Percentiles rank a stretch among this genome's conserved stretches.
Evolutionary conservation across 2,113 vertebrate species (phyloP).

Genomic region (Paedocypris sp.): DNA sequence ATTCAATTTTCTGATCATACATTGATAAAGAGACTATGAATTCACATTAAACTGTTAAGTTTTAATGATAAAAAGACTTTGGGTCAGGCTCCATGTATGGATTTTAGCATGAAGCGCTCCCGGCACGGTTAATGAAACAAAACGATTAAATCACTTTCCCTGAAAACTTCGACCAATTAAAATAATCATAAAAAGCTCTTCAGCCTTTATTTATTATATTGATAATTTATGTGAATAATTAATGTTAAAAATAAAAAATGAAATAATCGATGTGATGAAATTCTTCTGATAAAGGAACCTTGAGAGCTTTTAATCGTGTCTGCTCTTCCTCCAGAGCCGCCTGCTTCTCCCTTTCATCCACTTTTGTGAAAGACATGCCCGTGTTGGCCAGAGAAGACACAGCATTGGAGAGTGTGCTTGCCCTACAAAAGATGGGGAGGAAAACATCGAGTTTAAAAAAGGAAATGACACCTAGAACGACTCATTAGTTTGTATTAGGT

Average conservation of each 20-base stretch:
- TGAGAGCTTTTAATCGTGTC: slow-evolving; percentile 91
- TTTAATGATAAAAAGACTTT: too few relatives aligned
- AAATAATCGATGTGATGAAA: not conserved
- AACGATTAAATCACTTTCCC: too few relatives aligned
- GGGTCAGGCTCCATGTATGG: too few relatives aligned
- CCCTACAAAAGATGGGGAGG: slow-evolving; percentile 58
- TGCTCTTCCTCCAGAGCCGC: slow-evolving; percentile 98
- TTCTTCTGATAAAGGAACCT: slow-evolving; percentile 57
- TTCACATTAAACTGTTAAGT: too few relatives aligned
- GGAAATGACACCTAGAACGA: not conserved
- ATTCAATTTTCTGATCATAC: too few relatives aligned
- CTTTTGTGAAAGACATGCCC: slow-evolving; percentile 93
- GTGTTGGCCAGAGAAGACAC: slow-evolving; percentile 95
- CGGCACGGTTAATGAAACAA: too few relatives aligned
- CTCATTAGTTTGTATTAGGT: not conserved
- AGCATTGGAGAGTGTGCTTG: slow-evolving; percentile 93
- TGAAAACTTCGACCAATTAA: too few relatives aligned
- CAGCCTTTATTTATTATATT: too few relatives aligned
- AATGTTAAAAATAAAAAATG: not conserved
- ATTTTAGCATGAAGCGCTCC: too few relatives aligned
- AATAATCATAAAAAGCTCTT: too few relatives aligned
- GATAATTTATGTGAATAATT: too few relatives aligned
- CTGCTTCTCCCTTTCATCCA: slow-evolving; percentile 97
- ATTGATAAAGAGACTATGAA: too few relatives aligned
- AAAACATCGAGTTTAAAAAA: not conserved